A percentile compares a stretch with the other conserved stretches of the same genome.
These are phyloP conservation scores for Huso huso DNA, from an alignment of 2,797 vertebrate genomes.

Conservation along the genomic window DNA sequence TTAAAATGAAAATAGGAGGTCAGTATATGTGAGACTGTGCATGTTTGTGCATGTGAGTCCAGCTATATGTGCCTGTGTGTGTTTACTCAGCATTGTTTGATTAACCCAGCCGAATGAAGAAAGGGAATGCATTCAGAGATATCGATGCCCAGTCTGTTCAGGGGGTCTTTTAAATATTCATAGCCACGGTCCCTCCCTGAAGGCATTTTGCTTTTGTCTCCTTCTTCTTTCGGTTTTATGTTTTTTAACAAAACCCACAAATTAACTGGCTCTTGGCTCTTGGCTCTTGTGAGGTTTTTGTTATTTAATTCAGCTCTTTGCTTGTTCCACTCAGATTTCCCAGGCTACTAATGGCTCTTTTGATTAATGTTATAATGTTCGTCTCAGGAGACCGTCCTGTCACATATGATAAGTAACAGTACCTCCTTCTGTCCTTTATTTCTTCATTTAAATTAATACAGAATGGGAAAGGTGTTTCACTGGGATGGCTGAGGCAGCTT, in stretches of 20 bases:
- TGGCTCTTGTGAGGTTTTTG: background rate
- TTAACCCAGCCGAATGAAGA: background rate
- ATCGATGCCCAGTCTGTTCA: slow-evolving; percentile 9
- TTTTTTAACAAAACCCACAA: slow-evolving; percentile 4
- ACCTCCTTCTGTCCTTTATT: background rate
- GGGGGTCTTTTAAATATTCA: slow-evolving; percentile 20
- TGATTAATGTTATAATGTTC: slow-evolving; percentile 8
- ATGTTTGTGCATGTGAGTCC: background rate
- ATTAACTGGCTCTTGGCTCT: slow-evolving; percentile 8
- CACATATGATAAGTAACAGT: slow-evolving; percentile 7
- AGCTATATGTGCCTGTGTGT: background rate
- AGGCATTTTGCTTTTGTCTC: slow-evolving; percentile 6
- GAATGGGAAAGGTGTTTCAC: too few species aligned
- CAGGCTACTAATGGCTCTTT: background rate
- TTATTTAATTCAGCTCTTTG: background rate
- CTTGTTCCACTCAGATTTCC: background rate
- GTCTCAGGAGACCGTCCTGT: slow-evolving; percentile 5
- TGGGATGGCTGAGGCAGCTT: too few species aligned
- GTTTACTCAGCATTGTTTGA: slow-evolving; percentile 2
- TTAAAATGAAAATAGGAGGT: too few species aligned
- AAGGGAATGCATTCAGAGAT: background rate
- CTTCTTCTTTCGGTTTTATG: slow-evolving; percentile 5
- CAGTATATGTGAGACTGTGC: too few species aligned
- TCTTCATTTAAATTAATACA: too few species aligned
- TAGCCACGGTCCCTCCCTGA: slow-evolving; percentile 14